Base-by-base conservation (phyloP, 2,888 invertebrate genomes). In the Sericinus montela region DNA sequence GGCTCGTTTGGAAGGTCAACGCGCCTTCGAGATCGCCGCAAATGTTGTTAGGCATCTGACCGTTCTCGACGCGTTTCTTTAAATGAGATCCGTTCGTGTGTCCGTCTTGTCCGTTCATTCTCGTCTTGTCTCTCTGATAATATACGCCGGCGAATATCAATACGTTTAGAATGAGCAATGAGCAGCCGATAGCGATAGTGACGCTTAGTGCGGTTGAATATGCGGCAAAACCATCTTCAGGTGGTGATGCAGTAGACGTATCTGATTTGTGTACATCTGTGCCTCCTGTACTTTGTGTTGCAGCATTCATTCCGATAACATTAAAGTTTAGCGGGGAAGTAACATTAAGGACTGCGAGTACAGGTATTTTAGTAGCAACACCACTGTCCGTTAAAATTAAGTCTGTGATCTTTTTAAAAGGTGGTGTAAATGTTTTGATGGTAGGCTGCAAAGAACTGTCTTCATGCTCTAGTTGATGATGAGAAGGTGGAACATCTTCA, bases 131-230 rank as follows among this genome's bases (percentile, higher is more conserved):
- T 45, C 96, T 90, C 71, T 98, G 97, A 72, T 98, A 98, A 75
- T 97, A 98, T 0, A 98, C 96, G 3, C 97, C 97, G 45, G 97
- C 97, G 72, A 98, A 98, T 69, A 98, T 97, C 23, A 98, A 87
- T 38, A 98, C 95, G 73, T 98, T 98, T 3, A 98, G 88, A 65
- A 98, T 96, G 15, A 98, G 90, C 51, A 98, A 83, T 3, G 97
- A 97, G 71, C 97, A 97, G 32, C 98, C 98, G 57, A 98, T 97
- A 40, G 97, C 98, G 62, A 98, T 97, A 13, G 97, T 97, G 0
- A 97, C 96, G 76, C 96, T 96, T 10, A 97, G 83, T 1, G 97
- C 97, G 3, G 97, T 97, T 0, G 96, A 96, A 67, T 97, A 97
- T 0, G 96, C 95, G 0, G 96, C 95, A 64, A 96, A 97, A 1